phyloP scores from a whole-genome alignment of 2,797 vertebrate species.

The Sebastes kiyomatsui region DNA sequence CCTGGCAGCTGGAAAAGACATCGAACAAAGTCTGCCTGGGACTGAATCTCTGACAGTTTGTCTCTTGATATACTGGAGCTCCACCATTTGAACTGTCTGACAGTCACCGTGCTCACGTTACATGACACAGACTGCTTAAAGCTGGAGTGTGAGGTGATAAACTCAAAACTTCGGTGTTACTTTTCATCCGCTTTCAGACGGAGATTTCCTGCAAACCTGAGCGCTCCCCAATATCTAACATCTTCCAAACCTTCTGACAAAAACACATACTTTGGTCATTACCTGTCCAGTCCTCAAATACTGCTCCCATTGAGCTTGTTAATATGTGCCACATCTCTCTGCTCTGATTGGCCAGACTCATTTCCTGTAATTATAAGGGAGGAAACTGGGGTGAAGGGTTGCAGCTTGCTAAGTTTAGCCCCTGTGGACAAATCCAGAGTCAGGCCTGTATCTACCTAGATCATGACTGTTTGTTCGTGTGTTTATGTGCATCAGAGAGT shows the following conservation, averaged over 20 bases:
- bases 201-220: not conserved
- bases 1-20: conserved; percentile 61
- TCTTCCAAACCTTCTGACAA: not conserved
- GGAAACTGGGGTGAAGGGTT: conserved; percentile 88
- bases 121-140: conserved; percentile 7
- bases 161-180: not conserved
- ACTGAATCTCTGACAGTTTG: conserved; percentile 34
- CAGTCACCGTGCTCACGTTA: conserved; percentile 34
- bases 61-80: conserved; percentile 17
- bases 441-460: conserved; percentile 22
- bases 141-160: conserved; percentile 30
- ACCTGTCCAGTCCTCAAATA: conserved; percentile 41
- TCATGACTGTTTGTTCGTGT: not conserved
- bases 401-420: conserved; percentile 72
- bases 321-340: conserved; percentile 73
- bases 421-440: conserved; percentile 40
- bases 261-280: conserved; percentile 11
- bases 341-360: conserved; percentile 80
- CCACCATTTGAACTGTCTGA: conserved; percentile 15
- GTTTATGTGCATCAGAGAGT: not conserved
- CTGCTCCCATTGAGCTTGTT: conserved; percentile 78
- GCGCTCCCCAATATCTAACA: not conserved
- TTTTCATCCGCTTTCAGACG: not conserved
- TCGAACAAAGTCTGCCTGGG: conserved; percentile 32
- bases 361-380: conserved; percentile 88